Evolutionary conservation across 2,113 vertebrate species (phyloP).

Genomic region (Mugil cephalus): DNA sequence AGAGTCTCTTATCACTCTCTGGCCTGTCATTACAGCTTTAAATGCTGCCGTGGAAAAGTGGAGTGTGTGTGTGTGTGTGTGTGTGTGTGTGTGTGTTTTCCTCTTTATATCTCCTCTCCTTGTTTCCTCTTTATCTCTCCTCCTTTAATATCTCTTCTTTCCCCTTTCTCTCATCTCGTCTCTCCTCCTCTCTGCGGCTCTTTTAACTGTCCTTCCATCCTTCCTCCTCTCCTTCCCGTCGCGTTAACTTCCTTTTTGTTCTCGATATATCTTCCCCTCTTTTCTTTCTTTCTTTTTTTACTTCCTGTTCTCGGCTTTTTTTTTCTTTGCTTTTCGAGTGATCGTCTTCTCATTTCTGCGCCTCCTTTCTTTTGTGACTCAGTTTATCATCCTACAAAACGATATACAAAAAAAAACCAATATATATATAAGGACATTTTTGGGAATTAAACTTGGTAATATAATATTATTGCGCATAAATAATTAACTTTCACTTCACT

Average conservation of each 20-base stretch:
- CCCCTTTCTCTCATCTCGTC: neutral
- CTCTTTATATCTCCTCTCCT: neutral
- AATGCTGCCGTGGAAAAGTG: slow-evolving; percentile 73
- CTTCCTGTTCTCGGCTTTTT: neutral
- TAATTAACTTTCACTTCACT: too few species aligned
- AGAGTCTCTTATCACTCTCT: slow-evolving; percentile 93
- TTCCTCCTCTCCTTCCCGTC: neutral
- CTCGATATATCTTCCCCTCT: neutral
- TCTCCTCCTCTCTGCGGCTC: neutral
- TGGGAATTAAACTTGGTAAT: too few species aligned
- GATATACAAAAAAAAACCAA: too few species aligned
- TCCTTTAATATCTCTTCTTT: neutral
- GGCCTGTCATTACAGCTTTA: slow-evolving; percentile 88
- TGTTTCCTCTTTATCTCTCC: neutral
- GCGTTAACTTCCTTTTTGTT: neutral
- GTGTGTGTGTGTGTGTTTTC: slow-evolving; percentile 33
- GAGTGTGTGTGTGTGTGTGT: slow-evolving; percentile 46
- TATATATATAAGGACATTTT: too few species aligned
- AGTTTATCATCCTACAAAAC: too few species aligned
- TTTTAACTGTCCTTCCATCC: neutral
- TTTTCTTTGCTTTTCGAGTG: neutral
- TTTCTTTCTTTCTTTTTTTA: neutral
- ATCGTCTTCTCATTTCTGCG: too few species aligned
- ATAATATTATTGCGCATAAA: too few species aligned
- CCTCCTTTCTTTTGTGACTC: too few species aligned